Base-by-base conservation (phyloP, 2,888 invertebrate species). In the Icerya purchasi region DNA sequence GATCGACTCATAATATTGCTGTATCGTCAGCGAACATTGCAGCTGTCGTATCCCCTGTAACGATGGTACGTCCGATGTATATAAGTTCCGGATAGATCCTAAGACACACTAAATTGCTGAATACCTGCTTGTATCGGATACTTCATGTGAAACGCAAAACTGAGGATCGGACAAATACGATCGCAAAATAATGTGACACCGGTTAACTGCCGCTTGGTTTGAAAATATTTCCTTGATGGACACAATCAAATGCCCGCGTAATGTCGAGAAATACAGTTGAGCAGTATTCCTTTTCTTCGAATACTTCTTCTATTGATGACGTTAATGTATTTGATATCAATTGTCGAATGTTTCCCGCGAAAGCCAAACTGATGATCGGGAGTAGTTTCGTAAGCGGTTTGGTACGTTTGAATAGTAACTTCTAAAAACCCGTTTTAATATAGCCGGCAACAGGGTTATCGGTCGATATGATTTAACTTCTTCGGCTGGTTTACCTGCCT, bases 11-110 rank as follows among this genome's bases (percentile, higher is more conserved):
- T 52, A 20, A 20, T 20, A 52, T 10, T 19, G n/a, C 52, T 52
- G 52, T 52, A 52, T 52, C 52, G n/a, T 52, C 52, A 5, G 52
- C 52, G n/a, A 52, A 52, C 8, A 52, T 52, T 19, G 52, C 52
- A 5, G n/a, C n/a, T 52, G 36, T 36, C 14, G n/a, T n/a, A n/a
- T n/a, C n/a, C n/a, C n/a, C n/a, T n/a, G n/a, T n/a, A n/a, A n/a
- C n/a, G n/a, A n/a, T n/a, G n/a, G n/a, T n/a, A n/a, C n/a, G n/a
- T n/a, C n/a, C n/a, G n/a, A n/a, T n/a, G 36, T 36, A 5, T 8
- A 36, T 36, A 36, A 36, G 36, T 36, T 8, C 36, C 5, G 36
- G 36, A 36, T 14, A 36, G 8, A 14, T 36, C 36, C 36, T 36
- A 36, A 36, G 8, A 36, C 36, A 36, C 36, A 36, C 8, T 8